Evolutionary conservation across 2,113 vertebrate species (phyloP).

Genomic region (Oncorhynchus mykiss): DNA sequence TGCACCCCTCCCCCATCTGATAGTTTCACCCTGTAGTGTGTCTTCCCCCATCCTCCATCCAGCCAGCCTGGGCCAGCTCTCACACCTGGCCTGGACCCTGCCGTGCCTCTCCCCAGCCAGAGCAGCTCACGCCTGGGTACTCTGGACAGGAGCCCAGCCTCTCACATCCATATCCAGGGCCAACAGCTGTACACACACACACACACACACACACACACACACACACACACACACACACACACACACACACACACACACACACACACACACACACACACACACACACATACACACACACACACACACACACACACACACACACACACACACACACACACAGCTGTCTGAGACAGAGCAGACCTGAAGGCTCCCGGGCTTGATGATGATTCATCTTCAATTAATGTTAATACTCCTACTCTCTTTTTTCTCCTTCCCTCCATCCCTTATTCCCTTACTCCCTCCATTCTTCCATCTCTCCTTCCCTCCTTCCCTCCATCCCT

Average conservation of each 20-base stretch:
- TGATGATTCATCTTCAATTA: slow-evolving; percentile 78
- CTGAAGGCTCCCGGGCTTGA: slow-evolving; percentile 66
- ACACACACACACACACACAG: slow-evolving; percentile 3
- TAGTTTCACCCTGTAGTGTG: neutral
- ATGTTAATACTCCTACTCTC: slow-evolving; percentile 69
- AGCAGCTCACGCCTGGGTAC: slow-evolving; percentile 67
- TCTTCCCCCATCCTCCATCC: too few species aligned
- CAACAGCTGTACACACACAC: slow-evolving; percentile 26
- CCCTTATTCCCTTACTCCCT: too few species aligned
- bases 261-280: too few species aligned
- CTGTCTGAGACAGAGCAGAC: slow-evolving; percentile 68
- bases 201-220: too few species aligned
- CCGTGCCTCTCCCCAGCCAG: slow-evolving; percentile 56
- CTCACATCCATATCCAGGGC: slow-evolving; percentile 63
- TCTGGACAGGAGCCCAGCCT: slow-evolving; percentile 69
- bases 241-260: too few species aligned
- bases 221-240: too few species aligned
- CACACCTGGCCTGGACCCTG: slow-evolving; percentile 66
- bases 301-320: too few species aligned
- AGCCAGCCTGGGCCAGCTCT: slow-evolving; percentile 38
- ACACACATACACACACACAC: too few species aligned
- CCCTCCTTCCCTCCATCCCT: too few species aligned
- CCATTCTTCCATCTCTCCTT: slow-evolving; percentile 19
- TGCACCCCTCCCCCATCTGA: too few species aligned
- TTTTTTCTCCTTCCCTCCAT: slow-evolving; percentile 43